phyloP scores from a whole-genome alignment of 2,888 invertebrate genomes.

The Dryobota labecula region DNA sequence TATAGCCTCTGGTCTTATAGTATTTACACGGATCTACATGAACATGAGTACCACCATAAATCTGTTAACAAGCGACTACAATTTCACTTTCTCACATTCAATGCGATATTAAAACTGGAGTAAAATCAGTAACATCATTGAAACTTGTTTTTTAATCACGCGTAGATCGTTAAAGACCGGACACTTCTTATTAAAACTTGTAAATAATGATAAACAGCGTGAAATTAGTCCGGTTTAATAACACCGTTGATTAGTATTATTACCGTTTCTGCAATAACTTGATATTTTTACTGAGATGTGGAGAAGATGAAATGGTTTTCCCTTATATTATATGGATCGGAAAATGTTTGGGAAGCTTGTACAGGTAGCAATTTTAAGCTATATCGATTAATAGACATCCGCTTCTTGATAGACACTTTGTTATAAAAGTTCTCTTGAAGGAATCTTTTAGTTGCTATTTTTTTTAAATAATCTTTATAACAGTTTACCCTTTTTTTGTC shows the following conservation, averaged over 20 bases:
- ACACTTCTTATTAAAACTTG: conserved; percentile 34
- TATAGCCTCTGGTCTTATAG: conserved; percentile 1
- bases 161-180: conserved; percentile 43
- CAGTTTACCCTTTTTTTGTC: background rate
- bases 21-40: background rate
- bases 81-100: conserved; percentile 53
- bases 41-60: conserved; percentile 33
- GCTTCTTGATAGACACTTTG: background rate
- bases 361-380: background rate
- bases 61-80: conserved; percentile 23
- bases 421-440: background rate
- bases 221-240: conserved; percentile 36
- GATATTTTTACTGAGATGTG: conserved; percentile 12
- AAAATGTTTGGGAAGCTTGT: conserved; percentile 1
- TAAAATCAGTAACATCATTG: conserved; percentile 30
- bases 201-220: conserved; percentile 29
- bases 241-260: conserved; percentile 4
- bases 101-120: conserved; percentile 24
- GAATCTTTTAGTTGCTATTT: background rate
- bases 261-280: conserved; percentile 2
- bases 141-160: conserved; percentile 51
- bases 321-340: background rate
- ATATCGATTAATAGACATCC: background rate
- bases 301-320: conserved; percentile 1
- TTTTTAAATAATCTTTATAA: conserved; percentile 1